Evolutionary conservation across 2,113 vertebrate genomes (phyloP), one percentile per base, ranked within the genome.

Genomic region (Oryctolagus cuniculus): DNA sequence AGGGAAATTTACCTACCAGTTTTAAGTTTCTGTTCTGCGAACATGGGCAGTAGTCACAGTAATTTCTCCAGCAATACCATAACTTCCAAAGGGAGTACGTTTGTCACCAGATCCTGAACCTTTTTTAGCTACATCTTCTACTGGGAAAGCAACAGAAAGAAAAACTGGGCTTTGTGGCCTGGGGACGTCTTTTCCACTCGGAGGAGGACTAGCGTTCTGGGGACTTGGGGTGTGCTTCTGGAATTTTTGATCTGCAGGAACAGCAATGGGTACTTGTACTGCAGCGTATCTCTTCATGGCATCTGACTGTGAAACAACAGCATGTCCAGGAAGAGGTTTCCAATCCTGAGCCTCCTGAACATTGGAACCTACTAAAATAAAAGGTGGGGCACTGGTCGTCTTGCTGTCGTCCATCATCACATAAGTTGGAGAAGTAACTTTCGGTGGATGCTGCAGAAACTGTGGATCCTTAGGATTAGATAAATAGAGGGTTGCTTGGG

Each of bases 311-410:
- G 96, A 64, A 69, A 97, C 97, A 58, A 95, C 82, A 63, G 96
- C 7, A 5, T 58, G 95, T 87, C 91, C 89, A 92, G 97, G 97
- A 94, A 97, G 3, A 89, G 93, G 53, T 34, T 97, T 97, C 97
- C 95, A 98, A 69, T 96, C 85, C 85, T 96, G 83, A 0, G 53
- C 29, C 16, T 96, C 95, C 96, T 96, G 98, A 82, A 97, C 88
- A n/a, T 86, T 94, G 72, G 95, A 98, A 84, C 97, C 97, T 93
- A 97, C 95, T 69, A 97, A 86, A 96, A 98, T 97, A 88, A 98
- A 98, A 95, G 97, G 95, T 75, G 97, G 97, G 91, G 95, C 94
- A 64, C 22, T 85, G 93, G 64, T 95, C 66, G 5, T 95, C 94
- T 91, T 98, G 94, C 64, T 67, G 66, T 96, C 96, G 53, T 98